A percentile compares a stretch with the other conserved stretches of the same genome.
phyloP scores from a whole-genome alignment of 1,140 invertebrate species.

The Diorhabda elongata region DNA sequence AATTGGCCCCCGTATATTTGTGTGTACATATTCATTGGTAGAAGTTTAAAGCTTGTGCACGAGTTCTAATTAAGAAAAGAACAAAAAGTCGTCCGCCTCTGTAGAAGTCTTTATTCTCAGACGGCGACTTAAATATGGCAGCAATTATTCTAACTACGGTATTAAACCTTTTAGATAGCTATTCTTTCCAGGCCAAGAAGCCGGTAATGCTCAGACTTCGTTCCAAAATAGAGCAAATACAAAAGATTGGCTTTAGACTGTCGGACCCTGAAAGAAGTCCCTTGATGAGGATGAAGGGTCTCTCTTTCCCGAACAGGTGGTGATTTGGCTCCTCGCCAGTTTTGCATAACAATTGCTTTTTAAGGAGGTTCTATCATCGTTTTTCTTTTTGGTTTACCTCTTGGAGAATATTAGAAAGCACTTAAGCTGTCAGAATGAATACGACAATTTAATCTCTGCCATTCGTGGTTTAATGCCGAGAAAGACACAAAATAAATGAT shows the following conservation, averaged over 20 bases:
- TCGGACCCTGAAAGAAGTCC: constrained; percentile 39
- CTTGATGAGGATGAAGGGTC: constrained; percentile 46
- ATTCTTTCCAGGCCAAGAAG: constrained; percentile 46
- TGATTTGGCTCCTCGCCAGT: constrained; percentile 42
- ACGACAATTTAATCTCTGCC: constrained; percentile 41
- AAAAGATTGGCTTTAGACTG: constrained; percentile 46
- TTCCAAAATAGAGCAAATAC: constrained; percentile 45
- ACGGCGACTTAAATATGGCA: constrained; percentile 43
- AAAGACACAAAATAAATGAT: constrained; percentile 39
- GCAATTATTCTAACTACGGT: constrained; percentile 48
- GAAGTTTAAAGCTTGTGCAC: background rate
- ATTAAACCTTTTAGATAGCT: constrained; percentile 46
- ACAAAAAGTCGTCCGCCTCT: background rate
- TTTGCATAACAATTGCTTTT: constrained; percentile 48
- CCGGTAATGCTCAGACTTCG: constrained; percentile 39
- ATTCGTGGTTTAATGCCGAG: constrained; percentile 24
- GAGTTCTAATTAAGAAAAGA: background rate
- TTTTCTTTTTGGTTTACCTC: constrained; percentile 46
- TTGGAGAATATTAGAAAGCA: constrained; percentile 46
- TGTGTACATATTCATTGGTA: background rate
- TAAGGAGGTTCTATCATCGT: constrained; percentile 44
- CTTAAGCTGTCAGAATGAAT: constrained; percentile 43
- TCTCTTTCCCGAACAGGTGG: constrained; percentile 39
- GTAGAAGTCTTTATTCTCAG: constrained; percentile 36
- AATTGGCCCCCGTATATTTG: background rate